Evolutionary conservation across 2,113 vertebrate species (phyloP).

Genomic region (Dicaeum eximium): DNA sequence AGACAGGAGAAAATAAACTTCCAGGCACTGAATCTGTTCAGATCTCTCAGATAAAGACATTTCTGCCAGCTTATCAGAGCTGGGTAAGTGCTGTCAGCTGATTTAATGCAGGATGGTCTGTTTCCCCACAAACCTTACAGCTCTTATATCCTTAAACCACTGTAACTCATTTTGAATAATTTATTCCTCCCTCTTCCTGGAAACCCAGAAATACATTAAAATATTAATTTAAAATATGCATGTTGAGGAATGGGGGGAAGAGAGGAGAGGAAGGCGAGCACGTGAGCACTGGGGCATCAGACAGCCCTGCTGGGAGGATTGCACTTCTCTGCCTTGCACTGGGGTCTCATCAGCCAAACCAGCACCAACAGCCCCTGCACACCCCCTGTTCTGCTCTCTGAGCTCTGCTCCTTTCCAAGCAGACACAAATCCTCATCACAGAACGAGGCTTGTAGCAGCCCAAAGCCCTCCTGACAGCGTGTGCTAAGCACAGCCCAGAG

Average conservation of each 20-base stretch:
- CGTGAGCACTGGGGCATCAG: neutral
- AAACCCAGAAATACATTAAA: constrained; percentile 2
- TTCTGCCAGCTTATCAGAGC: neutral
- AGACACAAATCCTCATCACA: neutral
- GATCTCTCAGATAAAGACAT: neutral
- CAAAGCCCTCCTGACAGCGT: neutral
- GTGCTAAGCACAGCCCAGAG: neutral
- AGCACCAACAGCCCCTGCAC: accelerated
- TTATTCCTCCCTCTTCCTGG: neutral
- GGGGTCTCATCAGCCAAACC: neutral
- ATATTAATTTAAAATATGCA: neutral
- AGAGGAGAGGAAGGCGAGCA: neutral
- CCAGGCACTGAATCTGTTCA: neutral
- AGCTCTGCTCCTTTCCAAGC: neutral
- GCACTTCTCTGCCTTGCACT: neutral
- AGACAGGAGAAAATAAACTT: neutral
- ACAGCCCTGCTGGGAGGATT: neutral
- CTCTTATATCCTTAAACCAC: neutral
- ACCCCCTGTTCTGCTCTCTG: neutral
- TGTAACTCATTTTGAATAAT: neutral
- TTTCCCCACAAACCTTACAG: neutral
- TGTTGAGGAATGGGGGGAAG: neutral
- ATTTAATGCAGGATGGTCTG: neutral
- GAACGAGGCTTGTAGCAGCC: neutral
- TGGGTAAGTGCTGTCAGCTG: neutral